Evolutionary conservation across 2,113 vertebrate genomes (phyloP), one percentile per base, ranked within the genome.

Genomic region (Brachypodius melanocephalos): DNA sequence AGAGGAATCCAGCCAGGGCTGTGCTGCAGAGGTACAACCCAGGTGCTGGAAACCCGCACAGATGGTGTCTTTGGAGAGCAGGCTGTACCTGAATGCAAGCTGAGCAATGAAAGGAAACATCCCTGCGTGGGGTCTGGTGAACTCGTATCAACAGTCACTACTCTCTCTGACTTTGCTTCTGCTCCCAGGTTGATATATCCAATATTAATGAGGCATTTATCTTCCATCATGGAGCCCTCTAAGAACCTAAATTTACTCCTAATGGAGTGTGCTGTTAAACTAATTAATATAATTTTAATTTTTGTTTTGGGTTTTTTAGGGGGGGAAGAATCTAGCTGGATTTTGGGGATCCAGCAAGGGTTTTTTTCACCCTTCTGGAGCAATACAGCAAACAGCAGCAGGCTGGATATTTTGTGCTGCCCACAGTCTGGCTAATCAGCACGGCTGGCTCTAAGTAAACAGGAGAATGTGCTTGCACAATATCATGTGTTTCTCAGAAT

Each of bases 191-290:
- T 93, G 95, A 92, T 82, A 66, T 61, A 85, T 89, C 84, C 74
- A 95, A 84, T 94, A 92, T 95, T 96, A 97, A 94, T 95, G 88
- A 97, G 71, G 65, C 65, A 80, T 96, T 93, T 93, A 58, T 79
- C 88, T 77, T 93, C 88, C 55, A 72, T 89, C 81, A 69, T 85
- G 65, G 61, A 93, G 36, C 49, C 51, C 58, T 86, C 38, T 88
- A 89, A 92, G 84, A 95, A 74, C 82, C 76, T 17, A 82, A 43
- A 57, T 95, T 92, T 84, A 86, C 49, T 96, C 74, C 67, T 95
- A 95, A 96, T 80, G 59, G 76, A 57, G 24, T 69, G 34, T 52
- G 42, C 43, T 61, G 46, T 89, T 95, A 85, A 96, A 93, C 86
- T 84, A 95, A 97, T 88, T 86, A 95, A 86, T 94, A 74, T 29